Evolutionary conservation across 2,113 vertebrate genomes (phyloP).

Genomic region (Mus pahari): DNA sequence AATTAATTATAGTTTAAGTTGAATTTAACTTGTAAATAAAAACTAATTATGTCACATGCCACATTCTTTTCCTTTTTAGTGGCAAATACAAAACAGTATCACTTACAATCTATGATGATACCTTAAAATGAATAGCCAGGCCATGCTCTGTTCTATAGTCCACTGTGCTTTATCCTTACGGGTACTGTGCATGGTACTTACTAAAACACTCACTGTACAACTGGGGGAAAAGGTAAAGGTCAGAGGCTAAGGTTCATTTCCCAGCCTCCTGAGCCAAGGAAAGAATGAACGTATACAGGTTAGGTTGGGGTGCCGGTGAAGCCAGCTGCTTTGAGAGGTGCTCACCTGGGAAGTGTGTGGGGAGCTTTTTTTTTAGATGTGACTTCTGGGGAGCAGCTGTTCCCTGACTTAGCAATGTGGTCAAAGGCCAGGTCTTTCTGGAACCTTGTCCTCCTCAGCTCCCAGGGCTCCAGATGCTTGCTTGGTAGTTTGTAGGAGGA

Average conservation of each 20-base stretch:
- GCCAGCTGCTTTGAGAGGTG: not conserved
- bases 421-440: not conserved
- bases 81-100: not conserved
- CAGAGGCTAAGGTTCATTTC: not conserved
- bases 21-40: not conserved
- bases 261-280: not conserved
- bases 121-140: not conserved
- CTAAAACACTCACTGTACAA: not conserved
- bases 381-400: not conserved
- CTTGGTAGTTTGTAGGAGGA: not conserved
- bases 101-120: not conserved
- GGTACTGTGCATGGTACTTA: not conserved
- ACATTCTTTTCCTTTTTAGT: not conserved
- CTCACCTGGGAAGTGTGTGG: not conserved
- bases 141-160: not conserved
- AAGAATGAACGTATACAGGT: not conserved
- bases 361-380: not conserved
- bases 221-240: not conserved
- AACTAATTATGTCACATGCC: not conserved
- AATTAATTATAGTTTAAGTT: not conserved
- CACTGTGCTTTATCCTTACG: not conserved
- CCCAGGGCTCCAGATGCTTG: not conserved
- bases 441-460: not conserved
- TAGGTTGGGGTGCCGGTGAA: not conserved
- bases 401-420: not conserved